These are phyloP conservation scores for Danio albolineatus DNA, from an alignment of 2,797 vertebrate genomes.

Conservation along the genomic window DNA sequence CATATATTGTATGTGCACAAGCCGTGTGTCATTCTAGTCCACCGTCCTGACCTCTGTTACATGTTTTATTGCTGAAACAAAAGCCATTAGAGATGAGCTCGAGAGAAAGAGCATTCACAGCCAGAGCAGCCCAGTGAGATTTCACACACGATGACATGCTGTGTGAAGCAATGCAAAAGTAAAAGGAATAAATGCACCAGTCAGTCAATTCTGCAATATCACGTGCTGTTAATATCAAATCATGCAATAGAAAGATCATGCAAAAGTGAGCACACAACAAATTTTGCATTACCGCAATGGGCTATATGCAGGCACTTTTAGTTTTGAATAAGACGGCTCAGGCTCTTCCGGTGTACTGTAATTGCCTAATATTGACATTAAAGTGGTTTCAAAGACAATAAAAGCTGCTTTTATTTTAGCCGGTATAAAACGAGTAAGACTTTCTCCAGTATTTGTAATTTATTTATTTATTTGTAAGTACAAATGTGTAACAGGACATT, in stretches of 20 bases:
- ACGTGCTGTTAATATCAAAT: conserved; percentile 21
- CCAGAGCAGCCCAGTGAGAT: conserved; percentile 3
- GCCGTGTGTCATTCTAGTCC: conserved; percentile 39
- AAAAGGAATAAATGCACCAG: background rate
- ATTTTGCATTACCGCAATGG: background rate
- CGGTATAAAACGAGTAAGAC: no score
- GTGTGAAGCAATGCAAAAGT: background rate
- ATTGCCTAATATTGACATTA: no score
- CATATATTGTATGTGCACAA: background rate
- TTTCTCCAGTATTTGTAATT: no score
- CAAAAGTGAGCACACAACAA: conserved; percentile 6
- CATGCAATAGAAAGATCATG: background rate
- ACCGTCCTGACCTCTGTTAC: conserved; percentile 46
- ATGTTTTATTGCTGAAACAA: conserved; percentile 27
- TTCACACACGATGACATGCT: conserved; percentile 34
- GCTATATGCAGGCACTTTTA: no score
- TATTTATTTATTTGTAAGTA: no score
- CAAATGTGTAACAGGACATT: no score
- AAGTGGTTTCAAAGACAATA: no score
- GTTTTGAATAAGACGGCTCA: no score
- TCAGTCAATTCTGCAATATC: conserved; percentile 11
- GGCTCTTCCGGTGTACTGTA: no score
- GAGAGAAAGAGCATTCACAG: conserved; percentile 14
- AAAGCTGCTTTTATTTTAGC: no score
- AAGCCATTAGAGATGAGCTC: conserved; percentile 52